phyloP scores from a whole-genome alignment of 1,140 invertebrate species.

The Hyles euphorbiae region DNA sequence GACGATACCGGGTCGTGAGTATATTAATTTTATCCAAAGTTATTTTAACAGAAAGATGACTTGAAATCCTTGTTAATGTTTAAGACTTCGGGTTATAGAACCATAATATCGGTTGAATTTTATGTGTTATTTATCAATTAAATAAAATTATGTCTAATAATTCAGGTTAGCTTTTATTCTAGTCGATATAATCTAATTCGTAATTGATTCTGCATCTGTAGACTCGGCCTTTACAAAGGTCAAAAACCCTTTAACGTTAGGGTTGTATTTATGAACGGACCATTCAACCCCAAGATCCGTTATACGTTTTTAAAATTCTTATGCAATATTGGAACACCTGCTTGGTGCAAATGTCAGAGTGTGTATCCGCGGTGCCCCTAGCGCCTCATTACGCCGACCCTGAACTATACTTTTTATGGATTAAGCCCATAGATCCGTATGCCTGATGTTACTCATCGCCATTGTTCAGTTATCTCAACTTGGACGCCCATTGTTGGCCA shows the following conservation, averaged over 20 bases:
- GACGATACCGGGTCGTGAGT: slow-evolving; percentile 59
- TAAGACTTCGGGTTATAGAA: slow-evolving; percentile 13
- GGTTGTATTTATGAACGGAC: slow-evolving; percentile 17
- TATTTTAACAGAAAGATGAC: slow-evolving; percentile 60
- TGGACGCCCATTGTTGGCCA: slow-evolving; percentile 35
- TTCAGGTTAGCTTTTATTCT: too few relatives aligned
- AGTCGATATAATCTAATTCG: too few relatives aligned
- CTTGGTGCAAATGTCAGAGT: slow-evolving; percentile 55
- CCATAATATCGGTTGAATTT: too few relatives aligned
- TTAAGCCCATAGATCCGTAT: slow-evolving; percentile 50
- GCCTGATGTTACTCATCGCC: slow-evolving; percentile 43
- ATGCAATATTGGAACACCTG: slow-evolving; percentile 48
- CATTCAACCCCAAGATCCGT: not conserved
- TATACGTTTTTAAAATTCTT: slow-evolving; percentile 15
- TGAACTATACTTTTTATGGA: slow-evolving; percentile 66
- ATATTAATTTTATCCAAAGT: slow-evolving; percentile 69
- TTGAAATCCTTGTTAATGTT: slow-evolving; percentile 66
- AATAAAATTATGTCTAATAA: too few relatives aligned
- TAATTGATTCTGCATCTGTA: too few relatives aligned
- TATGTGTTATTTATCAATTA: too few relatives aligned
- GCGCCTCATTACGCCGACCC: slow-evolving; percentile 33
- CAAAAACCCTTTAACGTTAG: slow-evolving; percentile 21
- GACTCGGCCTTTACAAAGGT: slow-evolving; percentile 21
- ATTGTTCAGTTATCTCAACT: slow-evolving; percentile 46
- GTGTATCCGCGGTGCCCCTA: slow-evolving; percentile 45